Conservation (phyloP, 2,797 vertebrate species). For the Rhinoraja longicauda region DNA sequence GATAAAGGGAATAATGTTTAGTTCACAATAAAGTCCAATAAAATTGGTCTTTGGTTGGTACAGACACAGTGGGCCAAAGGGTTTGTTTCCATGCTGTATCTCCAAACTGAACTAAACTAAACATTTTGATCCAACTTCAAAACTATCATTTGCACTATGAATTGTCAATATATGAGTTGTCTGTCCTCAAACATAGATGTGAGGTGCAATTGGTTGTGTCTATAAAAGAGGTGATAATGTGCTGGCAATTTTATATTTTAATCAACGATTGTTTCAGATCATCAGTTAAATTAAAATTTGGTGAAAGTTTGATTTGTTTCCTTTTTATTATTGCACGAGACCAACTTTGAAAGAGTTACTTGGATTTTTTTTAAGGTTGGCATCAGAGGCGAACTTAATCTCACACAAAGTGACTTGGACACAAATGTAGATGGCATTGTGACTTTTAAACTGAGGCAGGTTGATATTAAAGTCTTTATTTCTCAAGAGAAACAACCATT, state of each 20-base stretch:
- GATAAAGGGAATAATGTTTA: too few species aligned
- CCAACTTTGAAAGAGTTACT: not conserved
- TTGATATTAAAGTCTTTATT: too few species aligned
- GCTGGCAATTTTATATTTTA: not conserved
- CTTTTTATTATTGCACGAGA: not conserved
- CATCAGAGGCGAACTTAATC: too few species aligned
- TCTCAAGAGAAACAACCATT: too few species aligned
- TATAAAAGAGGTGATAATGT: not conserved
- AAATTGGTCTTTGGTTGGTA: too few species aligned
- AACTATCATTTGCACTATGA: not conserved
- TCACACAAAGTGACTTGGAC: too few species aligned
- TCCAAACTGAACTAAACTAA: too few species aligned
- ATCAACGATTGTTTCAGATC: not conserved
- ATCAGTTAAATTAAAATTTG: not conserved
- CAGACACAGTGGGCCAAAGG: too few species aligned
- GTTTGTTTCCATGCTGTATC: too few species aligned
- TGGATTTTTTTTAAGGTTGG: not conserved
- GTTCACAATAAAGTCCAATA: too few species aligned
- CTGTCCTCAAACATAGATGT: not conserved
- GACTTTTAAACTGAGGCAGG: too few species aligned
- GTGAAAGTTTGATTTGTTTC: not conserved
- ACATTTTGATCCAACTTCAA: not conserved
- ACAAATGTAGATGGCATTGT: too few species aligned
- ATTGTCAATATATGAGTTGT: not conserved
- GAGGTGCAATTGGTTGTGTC: not conserved